Evolutionary conservation across 2,888 invertebrate species (phyloP).

Genomic region (Polyploca ridens): DNA sequence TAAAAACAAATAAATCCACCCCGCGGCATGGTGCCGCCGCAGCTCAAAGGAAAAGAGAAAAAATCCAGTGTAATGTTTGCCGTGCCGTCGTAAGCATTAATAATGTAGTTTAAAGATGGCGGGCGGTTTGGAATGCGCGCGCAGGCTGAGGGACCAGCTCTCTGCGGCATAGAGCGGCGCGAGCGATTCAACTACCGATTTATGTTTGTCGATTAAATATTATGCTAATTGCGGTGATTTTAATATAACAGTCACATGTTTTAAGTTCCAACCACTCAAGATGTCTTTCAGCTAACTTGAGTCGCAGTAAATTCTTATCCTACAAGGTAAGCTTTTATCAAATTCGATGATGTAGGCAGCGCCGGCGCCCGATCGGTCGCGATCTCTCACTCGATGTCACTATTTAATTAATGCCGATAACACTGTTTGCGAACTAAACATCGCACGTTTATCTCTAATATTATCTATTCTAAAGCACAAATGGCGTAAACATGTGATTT

Average conservation of each 20-base stretch:
- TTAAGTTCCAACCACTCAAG: background rate
- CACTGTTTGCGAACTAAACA: conserved; percentile 49
- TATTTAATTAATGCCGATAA: conserved; percentile 65
- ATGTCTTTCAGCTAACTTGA: background rate
- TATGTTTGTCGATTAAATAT: conserved; percentile 5
- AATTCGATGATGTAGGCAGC: background rate
- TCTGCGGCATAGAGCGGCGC: conserved; percentile 48
- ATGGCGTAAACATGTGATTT: conserved; percentile 21
- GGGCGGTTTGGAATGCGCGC: conserved; percentile 72
- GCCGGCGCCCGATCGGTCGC: conserved; percentile 1
- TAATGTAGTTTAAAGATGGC: conserved; percentile 83
- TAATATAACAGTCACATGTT: no score
- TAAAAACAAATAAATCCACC: conserved; percentile 74
- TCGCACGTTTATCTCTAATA: conserved; percentile 40
- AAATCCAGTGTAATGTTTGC: conserved; percentile 61
- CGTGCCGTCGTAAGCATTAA: conserved; percentile 74
- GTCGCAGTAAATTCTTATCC: background rate
- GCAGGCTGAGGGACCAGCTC: conserved; percentile 52
- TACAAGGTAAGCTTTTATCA: conserved; percentile 3
- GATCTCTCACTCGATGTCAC: conserved; percentile 28
- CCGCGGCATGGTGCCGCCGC: conserved; percentile 50
- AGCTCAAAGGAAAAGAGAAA: conserved; percentile 55
- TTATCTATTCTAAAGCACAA: conserved; percentile 46
- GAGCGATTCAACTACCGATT: conserved; percentile 29
- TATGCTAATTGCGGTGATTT: background rate